A percentile compares a stretch with the other conserved stretches of the same genome.
These are phyloP conservation scores for Acleris emargana DNA, from an alignment of 2,888 invertebrate genomes.

Conservation along the genomic window DNA sequence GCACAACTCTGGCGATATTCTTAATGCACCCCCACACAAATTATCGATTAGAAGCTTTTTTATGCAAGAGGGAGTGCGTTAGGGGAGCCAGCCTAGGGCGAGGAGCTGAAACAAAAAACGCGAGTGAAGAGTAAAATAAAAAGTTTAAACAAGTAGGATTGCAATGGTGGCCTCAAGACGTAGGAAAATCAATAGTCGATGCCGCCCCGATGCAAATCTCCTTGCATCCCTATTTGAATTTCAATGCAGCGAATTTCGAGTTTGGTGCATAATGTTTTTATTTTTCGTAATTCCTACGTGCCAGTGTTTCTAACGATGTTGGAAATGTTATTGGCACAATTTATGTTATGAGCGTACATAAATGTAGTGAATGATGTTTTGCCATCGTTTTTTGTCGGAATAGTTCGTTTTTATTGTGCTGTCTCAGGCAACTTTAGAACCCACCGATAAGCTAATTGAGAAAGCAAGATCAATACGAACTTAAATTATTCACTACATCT, in stretches of 20 bases:
- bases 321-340: conserved; percentile 3
- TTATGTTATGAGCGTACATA: not conserved
- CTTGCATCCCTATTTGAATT: conserved; percentile 79
- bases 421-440: too few relatives aligned
- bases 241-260: conserved; percentile 66
- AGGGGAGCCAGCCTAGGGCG: conserved; percentile 76
- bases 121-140: conserved; percentile 83
- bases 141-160: conserved; percentile 82
- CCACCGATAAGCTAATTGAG: too few relatives aligned
- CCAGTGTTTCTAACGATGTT: conserved; percentile 32
- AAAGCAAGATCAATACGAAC: too few relatives aligned
- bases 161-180: conserved; percentile 78
- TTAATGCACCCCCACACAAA: conserved; percentile 84
- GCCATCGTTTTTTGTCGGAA: too few relatives aligned
- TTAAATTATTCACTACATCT: too few relatives aligned
- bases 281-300: conserved; percentile 59
- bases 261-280: conserved; percentile 62
- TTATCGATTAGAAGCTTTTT: conserved; percentile 85
- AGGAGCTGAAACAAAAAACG: conserved; percentile 83
- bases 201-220: conserved; percentile 78
- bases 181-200: conserved; percentile 80
- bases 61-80: conserved; percentile 82
- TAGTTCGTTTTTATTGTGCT: too few relatives aligned
- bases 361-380: too few relatives aligned
- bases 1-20: conserved; percentile 78